Conservation (phyloP, 2,888 invertebrate genomes). For the Polyommatus icarus region DNA sequence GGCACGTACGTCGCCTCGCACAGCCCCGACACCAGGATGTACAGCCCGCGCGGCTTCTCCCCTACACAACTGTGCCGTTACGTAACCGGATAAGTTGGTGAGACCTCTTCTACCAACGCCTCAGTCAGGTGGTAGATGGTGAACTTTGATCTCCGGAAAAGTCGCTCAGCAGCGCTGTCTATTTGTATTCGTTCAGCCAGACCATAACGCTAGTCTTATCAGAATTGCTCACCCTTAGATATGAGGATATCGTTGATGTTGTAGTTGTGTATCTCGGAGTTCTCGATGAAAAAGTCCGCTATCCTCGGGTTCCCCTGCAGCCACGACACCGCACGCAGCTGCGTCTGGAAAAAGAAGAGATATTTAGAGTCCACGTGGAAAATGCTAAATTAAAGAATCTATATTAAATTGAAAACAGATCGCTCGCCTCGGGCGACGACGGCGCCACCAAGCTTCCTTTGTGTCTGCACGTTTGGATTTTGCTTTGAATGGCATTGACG, state of each 20-base stretch:
- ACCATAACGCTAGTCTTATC: neutral
- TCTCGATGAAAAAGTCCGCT: slow-evolving; percentile 68
- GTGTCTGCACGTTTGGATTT: slow-evolving; percentile 72
- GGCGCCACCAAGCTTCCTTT: slow-evolving; percentile 73
- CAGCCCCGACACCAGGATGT: slow-evolving; percentile 66
- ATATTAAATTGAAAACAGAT: neutral
- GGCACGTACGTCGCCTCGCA: slow-evolving; percentile 67
- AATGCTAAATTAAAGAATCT: neutral
- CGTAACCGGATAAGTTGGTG: neutral
- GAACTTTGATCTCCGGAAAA: no score
- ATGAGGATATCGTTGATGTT: slow-evolving; percentile 66
- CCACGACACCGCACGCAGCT: slow-evolving; percentile 69
- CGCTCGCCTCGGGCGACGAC: slow-evolving; percentile 68
- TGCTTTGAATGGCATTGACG: slow-evolving; percentile 75
- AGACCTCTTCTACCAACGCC: neutral
- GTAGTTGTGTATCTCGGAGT: slow-evolving; percentile 66
- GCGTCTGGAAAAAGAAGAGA: slow-evolving; percentile 52
- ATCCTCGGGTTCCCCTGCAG: slow-evolving; percentile 69
- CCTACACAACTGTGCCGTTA: slow-evolving; percentile 46
- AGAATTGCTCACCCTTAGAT: slow-evolving; percentile 56
- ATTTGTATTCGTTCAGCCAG: no score
- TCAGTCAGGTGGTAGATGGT: neutral
- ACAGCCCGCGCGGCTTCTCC: slow-evolving; percentile 69
- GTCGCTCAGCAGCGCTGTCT: no score
- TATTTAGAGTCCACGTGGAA: neutral